These are phyloP conservation scores for Acropora yongei DNA, from an alignment of 64 coral and sea anemone species.

Conservation along the genomic window DNA sequence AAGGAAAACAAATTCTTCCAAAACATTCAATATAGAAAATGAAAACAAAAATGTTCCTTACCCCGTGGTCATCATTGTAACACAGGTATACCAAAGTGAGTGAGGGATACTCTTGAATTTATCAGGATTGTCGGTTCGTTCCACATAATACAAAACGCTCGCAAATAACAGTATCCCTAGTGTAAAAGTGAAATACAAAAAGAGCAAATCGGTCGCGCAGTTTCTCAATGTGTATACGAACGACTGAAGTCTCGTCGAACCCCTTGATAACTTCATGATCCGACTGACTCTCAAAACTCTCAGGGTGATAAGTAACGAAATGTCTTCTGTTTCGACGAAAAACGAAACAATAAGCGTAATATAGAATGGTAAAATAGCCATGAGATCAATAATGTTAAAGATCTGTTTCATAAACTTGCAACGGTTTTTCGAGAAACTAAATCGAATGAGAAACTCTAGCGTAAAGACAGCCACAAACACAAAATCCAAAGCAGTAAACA, in stretches of 20 bases:
- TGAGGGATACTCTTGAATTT: slow-evolving; percentile 74
- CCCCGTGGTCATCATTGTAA: slow-evolving; percentile 87
- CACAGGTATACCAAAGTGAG: slow-evolving; percentile 85
- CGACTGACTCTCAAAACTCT: slow-evolving; percentile 71
- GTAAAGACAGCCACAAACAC: slow-evolving; percentile 74
- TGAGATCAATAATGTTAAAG: slow-evolving; percentile 75
- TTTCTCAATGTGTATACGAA: slow-evolving; percentile 62
- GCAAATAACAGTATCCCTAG: slow-evolving; percentile 75
- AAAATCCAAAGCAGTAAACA: slow-evolving; percentile 61
- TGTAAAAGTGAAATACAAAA: slow-evolving; percentile 78
- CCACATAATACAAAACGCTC: slow-evolving; percentile 66
- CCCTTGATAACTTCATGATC: slow-evolving; percentile 75
- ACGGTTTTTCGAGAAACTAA: slow-evolving; percentile 41
- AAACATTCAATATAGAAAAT: not conserved
- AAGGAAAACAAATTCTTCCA: not conserved
- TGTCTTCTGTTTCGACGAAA: slow-evolving; percentile 41
- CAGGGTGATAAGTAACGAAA: slow-evolving; percentile 69
- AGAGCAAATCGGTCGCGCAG: slow-evolving; percentile 64
- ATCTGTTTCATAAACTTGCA: slow-evolving; percentile 61
- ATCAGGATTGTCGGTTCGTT: slow-evolving; percentile 50
- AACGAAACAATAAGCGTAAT: slow-evolving; percentile 50
- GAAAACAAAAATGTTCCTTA: slow-evolving; percentile 22
- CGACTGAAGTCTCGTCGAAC: slow-evolving; percentile 66
- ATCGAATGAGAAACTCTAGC: slow-evolving; percentile 59
- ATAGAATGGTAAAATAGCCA: slow-evolving; percentile 75